Conservation (phyloP, 2,888 invertebrate species). For the Drosophila imparisetae region DNA sequence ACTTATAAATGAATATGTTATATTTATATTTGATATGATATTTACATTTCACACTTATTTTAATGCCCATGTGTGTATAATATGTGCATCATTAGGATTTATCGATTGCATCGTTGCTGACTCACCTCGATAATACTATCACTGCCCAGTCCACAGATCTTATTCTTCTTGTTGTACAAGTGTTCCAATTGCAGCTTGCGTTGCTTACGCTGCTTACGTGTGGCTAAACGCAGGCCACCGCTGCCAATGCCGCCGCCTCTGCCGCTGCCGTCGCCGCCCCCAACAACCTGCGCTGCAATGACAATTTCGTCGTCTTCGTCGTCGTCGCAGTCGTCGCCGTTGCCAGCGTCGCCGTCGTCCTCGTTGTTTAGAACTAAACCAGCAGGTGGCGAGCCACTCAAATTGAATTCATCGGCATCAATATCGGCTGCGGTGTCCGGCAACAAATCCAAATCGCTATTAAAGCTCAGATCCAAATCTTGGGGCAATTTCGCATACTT, state of each 20-base stretch:
- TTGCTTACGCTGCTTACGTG: conserved; percentile 54
- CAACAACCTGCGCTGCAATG: conserved; percentile 65
- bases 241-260: conserved; percentile 61
- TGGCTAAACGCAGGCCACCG: conserved; percentile 62
- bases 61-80: background rate
- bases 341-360: conserved; percentile 65
- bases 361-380: conserved; percentile 57
- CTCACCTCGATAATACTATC: conserved; percentile 83
- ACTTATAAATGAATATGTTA: background rate
- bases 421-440: conserved; percentile 79
- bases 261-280: conserved; percentile 57
- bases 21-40: background rate
- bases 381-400: conserved; percentile 62
- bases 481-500: conserved; percentile 84
- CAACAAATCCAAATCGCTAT: conserved; percentile 80
- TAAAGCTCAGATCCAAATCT: conserved; percentile 84
- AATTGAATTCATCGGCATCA: conserved; percentile 65
- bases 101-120: conserved; percentile 30
- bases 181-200: conserved; percentile 80
- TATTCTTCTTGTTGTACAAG: conserved; percentile 57
- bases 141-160: conserved; percentile 80
- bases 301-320: conserved; percentile 82
- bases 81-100: conserved; percentile 2
- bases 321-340: conserved; percentile 75
- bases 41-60: background rate